Base-by-base conservation (phyloP, 2,113 vertebrate genomes). In the Ptychochromis oligacanthus region DNA sequence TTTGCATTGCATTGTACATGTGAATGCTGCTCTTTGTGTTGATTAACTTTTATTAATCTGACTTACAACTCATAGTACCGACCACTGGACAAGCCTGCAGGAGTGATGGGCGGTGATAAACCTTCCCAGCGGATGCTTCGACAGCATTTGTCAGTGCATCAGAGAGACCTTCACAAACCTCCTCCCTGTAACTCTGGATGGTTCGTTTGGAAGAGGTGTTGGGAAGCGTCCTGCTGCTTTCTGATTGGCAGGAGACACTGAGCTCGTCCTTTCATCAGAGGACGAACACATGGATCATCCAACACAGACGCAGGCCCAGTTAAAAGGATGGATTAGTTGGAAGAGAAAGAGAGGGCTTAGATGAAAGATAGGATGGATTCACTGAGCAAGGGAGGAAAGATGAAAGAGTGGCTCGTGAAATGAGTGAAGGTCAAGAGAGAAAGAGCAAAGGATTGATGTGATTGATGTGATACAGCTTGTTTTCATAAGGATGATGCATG, bases 391-490 rank as follows among this genome's bases (percentile, higher is more conserved):
- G 78, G 72, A 85, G 81, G 81, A 84, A 62, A 89, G 92, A 95
- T 93, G 90, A 94, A 94, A 94, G 92, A 87, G 83, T 79, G 82
- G 65, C 79, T 89, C 91, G 89, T 92, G 89, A 90, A 92, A 91
- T 89, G 87, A 93, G 90, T 87, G 88, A 94, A 94, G 93, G 93
- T 93, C 93, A 93, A 92, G 88, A 88, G 91, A 89, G 85, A 81
- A 43, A 89, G 88, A 91, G 91, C 80, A 93, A 93, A 89, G 88
- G 82, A 83, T 81, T 72, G 86, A 75, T 84, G 87, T 90, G 92
- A 94, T 89, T 93, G 92, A 94, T 94, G 91, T 91, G 91, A 90
- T 91, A 86, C 91, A 89, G 89, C 90, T 92, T 94, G 92, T 94
- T 93, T 92, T 93, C 88, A 88, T 90, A 88, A 91, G 83, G 65